These are phyloP conservation scores for Elymnias hypermnestra DNA, from an alignment of 1,140 invertebrate genomes.

Conservation along the genomic window DNA sequence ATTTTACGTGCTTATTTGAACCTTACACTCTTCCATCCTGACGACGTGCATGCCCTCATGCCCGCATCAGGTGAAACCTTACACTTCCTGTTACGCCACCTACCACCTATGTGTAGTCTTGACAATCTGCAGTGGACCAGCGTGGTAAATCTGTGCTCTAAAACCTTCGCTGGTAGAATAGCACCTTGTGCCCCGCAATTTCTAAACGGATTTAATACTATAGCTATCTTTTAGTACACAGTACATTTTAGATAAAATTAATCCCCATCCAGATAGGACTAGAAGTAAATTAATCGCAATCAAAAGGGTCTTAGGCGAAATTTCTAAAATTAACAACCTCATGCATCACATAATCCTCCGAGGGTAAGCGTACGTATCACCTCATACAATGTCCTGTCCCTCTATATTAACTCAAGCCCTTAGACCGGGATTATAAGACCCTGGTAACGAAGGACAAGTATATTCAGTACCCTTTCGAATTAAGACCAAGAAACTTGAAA, in stretches of 20 bases:
- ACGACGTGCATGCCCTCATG: no score
- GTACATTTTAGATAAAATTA: neutral
- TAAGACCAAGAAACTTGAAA: constrained; percentile 2
- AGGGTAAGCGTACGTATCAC: constrained; percentile 40
- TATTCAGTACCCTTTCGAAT: constrained; percentile 18
- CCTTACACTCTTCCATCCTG: no score
- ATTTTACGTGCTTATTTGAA: no score
- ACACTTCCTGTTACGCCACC: no score
- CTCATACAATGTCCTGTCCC: constrained; percentile 47
- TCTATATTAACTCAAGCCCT: constrained; percentile 47
- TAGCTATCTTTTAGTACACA: no score
- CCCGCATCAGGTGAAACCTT: no score
- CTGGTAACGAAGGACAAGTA: constrained; percentile 33
- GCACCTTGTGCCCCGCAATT: no score
- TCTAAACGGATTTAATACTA: no score
- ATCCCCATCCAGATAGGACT: neutral
- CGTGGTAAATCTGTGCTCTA: no score
- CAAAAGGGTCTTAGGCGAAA: constrained; percentile 17
- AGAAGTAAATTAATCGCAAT: constrained; percentile 1
- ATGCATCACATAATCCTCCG: constrained; percentile 40
- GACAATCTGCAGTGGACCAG: no score
- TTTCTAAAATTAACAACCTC: constrained; percentile 43
- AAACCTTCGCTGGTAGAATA: no score
- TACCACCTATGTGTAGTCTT: no score
- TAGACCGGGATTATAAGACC: constrained; percentile 41